Evolutionary conservation across 2,888 invertebrate species (phyloP).

Genomic region (Drosophila siamana): DNA sequence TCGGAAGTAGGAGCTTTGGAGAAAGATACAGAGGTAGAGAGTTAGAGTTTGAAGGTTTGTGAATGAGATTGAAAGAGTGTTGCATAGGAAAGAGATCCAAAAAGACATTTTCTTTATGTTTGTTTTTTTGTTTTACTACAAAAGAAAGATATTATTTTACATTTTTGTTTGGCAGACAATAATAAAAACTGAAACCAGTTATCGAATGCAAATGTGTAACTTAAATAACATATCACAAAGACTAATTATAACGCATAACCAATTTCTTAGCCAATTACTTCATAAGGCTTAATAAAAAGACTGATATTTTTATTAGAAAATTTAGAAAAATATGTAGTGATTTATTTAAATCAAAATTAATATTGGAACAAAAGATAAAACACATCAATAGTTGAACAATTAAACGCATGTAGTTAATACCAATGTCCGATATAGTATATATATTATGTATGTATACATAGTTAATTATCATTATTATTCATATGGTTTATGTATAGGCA

Average conservation of each 20-base stretch:
- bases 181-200: slow-evolving; percentile 30
- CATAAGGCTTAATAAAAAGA: neutral
- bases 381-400: slow-evolving; percentile 75
- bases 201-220: slow-evolving; percentile 51
- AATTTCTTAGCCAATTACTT: slow-evolving; percentile 20
- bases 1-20: neutral
- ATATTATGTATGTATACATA: slow-evolving; percentile 58
- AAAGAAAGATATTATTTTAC: slow-evolving; percentile 65
- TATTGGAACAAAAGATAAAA: slow-evolving; percentile 42
- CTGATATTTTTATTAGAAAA: slow-evolving; percentile 2
- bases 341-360: slow-evolving; percentile 16
- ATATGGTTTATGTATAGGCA: slow-evolving; percentile 34
- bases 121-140: slow-evolving; percentile 53
- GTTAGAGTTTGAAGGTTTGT: slow-evolving; percentile 22
- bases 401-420: slow-evolving; percentile 60
- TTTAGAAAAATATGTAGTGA: neutral
- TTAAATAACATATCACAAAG: slow-evolving; percentile 37
- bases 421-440: slow-evolving; percentile 69
- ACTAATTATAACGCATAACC: slow-evolving; percentile 48
- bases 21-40: slow-evolving; percentile 2
- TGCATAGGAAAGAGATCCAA: slow-evolving; percentile 83
- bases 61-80: slow-evolving; percentile 45
- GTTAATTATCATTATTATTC: slow-evolving; percentile 43
- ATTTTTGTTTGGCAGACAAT: slow-evolving; percentile 52
- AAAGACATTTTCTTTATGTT: slow-evolving; percentile 83